phyloP scores from a whole-genome alignment of 2,113 vertebrate genomes.

The Tretioscincus oriximinensis region DNA sequence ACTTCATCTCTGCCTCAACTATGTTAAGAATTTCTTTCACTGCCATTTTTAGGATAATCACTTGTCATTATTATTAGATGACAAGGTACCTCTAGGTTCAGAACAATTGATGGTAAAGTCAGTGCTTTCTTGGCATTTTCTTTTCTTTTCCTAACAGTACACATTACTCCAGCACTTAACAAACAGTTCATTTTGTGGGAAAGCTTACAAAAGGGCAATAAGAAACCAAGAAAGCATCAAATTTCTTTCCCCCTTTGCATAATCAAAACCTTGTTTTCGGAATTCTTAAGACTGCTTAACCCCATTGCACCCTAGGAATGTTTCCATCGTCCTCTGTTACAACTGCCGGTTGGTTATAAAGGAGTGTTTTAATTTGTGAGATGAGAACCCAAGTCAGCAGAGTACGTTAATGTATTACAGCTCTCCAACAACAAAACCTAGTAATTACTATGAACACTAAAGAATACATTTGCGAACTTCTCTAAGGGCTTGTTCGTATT shows the following conservation, averaged over 20 bases:
- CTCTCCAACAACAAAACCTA: slow-evolving; percentile 36
- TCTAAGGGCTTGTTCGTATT: slow-evolving; percentile 36
- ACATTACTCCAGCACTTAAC: background rate
- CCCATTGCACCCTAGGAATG: slow-evolving; percentile 14
- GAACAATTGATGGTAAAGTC: background rate
- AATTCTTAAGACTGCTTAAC: slow-evolving; percentile 27
- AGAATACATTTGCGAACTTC: slow-evolving; percentile 37
- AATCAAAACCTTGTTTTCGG: slow-evolving; percentile 2
- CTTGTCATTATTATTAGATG: slow-evolving; percentile 1
- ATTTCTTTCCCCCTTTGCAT: slow-evolving; percentile 10
- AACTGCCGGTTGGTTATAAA: slow-evolving; percentile 19
- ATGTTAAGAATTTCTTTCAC: background rate
- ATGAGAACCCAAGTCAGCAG: slow-evolving; percentile 33
- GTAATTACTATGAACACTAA: slow-evolving; percentile 35
- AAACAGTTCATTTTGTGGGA: slow-evolving; percentile 17
- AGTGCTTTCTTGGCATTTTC: background rate
- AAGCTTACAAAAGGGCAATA: slow-evolving; percentile 13
- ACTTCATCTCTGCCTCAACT: background rate
- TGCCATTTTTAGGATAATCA: background rate
- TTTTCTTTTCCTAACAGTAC: background rate
- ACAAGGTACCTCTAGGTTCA: background rate
- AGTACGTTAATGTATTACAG: slow-evolving; percentile 32
- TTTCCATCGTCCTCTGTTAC: slow-evolving; percentile 23
- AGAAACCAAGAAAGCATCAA: slow-evolving; percentile 6
- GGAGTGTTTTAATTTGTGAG: slow-evolving; percentile 38